These are phyloP conservation scores for Leucoraja ocellata DNA, from an alignment of 2,797 vertebrate genomes.

Conservation along the genomic window DNA sequence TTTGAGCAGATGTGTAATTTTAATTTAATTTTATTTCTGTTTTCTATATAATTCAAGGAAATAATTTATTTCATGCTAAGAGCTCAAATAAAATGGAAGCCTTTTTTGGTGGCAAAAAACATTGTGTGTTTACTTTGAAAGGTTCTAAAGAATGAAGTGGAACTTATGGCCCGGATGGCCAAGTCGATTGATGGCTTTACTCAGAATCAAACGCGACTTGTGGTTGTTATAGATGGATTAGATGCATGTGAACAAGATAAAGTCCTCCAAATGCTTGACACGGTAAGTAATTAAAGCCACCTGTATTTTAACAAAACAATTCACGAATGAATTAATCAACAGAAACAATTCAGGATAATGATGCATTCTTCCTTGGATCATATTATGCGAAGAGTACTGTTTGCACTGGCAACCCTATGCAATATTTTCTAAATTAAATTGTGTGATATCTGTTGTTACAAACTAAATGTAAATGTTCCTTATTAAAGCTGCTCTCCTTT, in stretches of 20 bases:
- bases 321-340: not conserved
- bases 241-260: constrained; percentile 96
- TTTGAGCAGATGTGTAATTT: not conserved
- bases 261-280: constrained; percentile 95
- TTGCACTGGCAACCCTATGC: no score
- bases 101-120: not conserved
- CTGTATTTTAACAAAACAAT: not conserved
- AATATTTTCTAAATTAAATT: not conserved
- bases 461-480: not conserved
- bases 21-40: not conserved
- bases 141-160: constrained; percentile 93
- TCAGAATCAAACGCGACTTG: constrained; percentile 88
- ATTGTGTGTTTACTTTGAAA: constrained; percentile 44
- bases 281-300: constrained; percentile 60
- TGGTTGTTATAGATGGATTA: constrained; percentile 88
- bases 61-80: not conserved
- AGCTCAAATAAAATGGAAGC: not conserved
- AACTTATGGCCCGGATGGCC: constrained; percentile 92
- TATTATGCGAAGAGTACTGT: no score
- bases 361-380: no score
- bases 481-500: not conserved
- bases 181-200: constrained; percentile 93
- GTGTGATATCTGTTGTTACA: not conserved
- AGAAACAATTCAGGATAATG: no score
- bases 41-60: not conserved